These are phyloP conservation scores for Phymastichus coffea DNA, from an alignment of 1,140 invertebrate genomes.

Conservation along the genomic window DNA sequence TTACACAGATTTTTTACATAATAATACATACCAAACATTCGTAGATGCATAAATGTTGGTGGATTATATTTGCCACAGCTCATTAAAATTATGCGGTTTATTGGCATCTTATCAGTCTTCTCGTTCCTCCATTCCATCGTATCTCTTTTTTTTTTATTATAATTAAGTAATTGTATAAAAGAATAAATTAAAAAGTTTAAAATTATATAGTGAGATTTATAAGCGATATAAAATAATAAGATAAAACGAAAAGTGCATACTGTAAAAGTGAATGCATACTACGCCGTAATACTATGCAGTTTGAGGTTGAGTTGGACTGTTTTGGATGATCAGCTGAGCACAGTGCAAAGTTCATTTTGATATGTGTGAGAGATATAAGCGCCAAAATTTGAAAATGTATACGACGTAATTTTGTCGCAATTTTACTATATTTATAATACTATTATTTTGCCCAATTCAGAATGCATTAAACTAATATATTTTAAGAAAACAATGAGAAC, in stretches of 20 bases:
- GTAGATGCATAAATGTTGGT: constrained; percentile 94
- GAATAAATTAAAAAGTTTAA: too few relatives aligned
- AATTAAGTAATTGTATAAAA: neutral
- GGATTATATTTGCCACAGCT: constrained; percentile 96
- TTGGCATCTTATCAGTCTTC: constrained; percentile 55
- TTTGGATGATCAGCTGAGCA: neutral
- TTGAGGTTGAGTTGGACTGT: neutral
- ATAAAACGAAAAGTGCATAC: neutral
- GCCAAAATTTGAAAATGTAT: too few relatives aligned
- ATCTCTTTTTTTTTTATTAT: neutral
- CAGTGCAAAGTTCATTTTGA: too few relatives aligned
- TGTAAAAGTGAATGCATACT: constrained; percentile 1
- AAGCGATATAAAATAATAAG: too few relatives aligned
- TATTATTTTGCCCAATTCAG: too few relatives aligned
- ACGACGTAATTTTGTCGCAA: too few relatives aligned
- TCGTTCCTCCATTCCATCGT: neutral
- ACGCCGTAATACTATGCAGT: neutral
- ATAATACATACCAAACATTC: constrained; percentile 87
- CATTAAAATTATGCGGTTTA: constrained; percentile 75
- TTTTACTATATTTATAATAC: too few relatives aligned
- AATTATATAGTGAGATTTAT: too few relatives aligned
- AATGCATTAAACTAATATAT: too few relatives aligned
- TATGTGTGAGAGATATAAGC: too few relatives aligned
- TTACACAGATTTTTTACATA: neutral
- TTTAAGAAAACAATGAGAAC: too few relatives aligned